Base-by-base conservation (phyloP, 2,113 vertebrate species). In the Periophthalmus modestus region DNA sequence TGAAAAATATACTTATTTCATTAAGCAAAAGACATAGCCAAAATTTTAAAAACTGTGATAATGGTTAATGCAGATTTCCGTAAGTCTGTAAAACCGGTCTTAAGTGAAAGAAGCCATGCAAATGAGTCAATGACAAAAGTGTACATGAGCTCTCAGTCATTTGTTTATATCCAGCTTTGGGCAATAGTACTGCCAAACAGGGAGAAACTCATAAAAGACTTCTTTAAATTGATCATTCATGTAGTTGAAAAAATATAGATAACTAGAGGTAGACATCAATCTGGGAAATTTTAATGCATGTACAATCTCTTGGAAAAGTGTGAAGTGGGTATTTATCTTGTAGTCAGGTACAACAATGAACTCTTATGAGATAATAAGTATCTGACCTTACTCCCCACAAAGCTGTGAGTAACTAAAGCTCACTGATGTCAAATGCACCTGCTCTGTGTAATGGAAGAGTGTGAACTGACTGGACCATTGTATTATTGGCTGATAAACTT, bases 301-400 rank as follows among this genome's bases (percentile, higher is more conserved):
- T n/a, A n/a, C n/a, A n/a, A n/a, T n/a, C n/a, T n/a, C n/a, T n/a
- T n/a, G n/a, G n/a, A n/a, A n/a, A n/a, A n/a, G 67, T 15, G 59
- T n/a, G 48, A 54, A 2, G 28, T 2, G 9, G 48, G 48, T 33
- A 66, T 68, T n/a, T 24, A 34, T 69, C 13, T 13, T 11, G 19
- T 9, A 13, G 9, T 70, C 10, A 18, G 5, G 36, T 36, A 54
- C 48, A 21, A 55, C 2, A 19, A 69, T 19, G 58, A 28, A 13
- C n/a, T 33, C 67, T 68, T 66, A 72, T 24, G 28, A 65, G 62
- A 73, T 16, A 66, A 67, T 16, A 71, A 68, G 54, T 1, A n/a
- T 73, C 74, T 76, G 59, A 79, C 75, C 81, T 48, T 59, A 55
- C 73, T 54, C 66, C 15, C 63, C 69, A 80, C 69, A 59, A 69